Evolutionary conservation across 2,888 invertebrate genomes (phyloP), one percentile per base, ranked within the genome.

Genomic region (Galeopsomyia nigrocyanea): DNA sequence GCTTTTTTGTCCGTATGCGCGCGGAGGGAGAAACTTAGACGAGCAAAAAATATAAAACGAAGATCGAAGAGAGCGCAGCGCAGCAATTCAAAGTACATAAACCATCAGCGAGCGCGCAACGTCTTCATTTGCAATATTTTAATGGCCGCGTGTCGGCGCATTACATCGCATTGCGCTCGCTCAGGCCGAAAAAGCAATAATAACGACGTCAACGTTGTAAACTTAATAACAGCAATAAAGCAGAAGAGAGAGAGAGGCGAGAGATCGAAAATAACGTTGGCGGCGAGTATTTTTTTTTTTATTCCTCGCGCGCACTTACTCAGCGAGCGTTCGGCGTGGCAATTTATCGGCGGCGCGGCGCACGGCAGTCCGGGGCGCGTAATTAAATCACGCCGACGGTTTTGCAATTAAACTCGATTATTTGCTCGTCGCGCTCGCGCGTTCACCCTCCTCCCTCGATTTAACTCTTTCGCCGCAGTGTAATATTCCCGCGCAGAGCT

Each of bases 401-500:
- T 85, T 86, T 85, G 86, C 84, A 85, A 86, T 86, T 86, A 86
- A 86, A 85, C 86, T 86, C 86, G 85, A 86, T 85, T 86, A 85
- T 86, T 86, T 84, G 85, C 85, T 83, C 83, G 84, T 84, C 83
- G 82, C 82, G 80, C 75, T 69, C 77, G 78, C 70, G 77, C 78
- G 79, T 77, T 73, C 77, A 62, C 78, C 76, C 65, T 58, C 78
- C 77, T 77, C 78, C 78, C 81, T 80, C 82, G 80, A 81, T 84
- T 83, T 80, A 83, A 84, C 84, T 86, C 85, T 84, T 84, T 83
- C 82, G 76, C 79, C 77, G 75, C 68, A 67, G 71, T 77, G 78
- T 80, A 81, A 82, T 81, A 79, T 80, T 79, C 76, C 77, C 73
- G 77, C 79, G 75, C 79, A 5, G 79, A 78, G 73, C 71, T 58